These are phyloP conservation scores for Fulica atra DNA, from an alignment of 2,113 vertebrate species.

Conservation along the genomic window DNA sequence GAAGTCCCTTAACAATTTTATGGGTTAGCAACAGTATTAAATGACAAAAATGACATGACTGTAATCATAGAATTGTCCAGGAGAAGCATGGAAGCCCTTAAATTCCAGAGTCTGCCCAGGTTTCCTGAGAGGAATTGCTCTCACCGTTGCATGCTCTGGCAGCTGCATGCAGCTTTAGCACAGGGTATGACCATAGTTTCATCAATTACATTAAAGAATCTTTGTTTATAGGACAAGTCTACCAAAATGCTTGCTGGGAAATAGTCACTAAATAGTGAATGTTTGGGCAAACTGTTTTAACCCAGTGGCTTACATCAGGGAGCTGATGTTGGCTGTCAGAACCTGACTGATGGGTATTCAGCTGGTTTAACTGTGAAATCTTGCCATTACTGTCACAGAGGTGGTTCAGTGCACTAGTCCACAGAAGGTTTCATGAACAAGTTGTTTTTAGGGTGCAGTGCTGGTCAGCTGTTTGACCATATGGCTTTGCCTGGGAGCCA, in stretches of 20 bases:
- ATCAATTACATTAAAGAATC: neutral
- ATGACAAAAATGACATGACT: constrained; percentile 8
- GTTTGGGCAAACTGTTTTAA: neutral
- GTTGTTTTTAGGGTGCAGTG: neutral
- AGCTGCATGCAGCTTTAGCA: neutral
- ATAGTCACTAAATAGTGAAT: neutral
- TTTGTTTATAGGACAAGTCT: neutral
- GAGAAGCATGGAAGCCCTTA: neutral
- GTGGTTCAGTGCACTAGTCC: neutral
- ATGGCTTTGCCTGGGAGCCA: neutral
- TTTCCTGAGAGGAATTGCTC: neutral
- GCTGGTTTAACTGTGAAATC: neutral
- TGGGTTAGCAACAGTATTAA: constrained; percentile 18
- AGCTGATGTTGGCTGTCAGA: neutral
- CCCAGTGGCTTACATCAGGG: neutral
- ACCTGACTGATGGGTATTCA: neutral
- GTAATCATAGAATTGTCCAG: neutral
- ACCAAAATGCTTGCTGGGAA: neutral
- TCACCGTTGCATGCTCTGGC: neutral
- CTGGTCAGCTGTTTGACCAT: neutral
- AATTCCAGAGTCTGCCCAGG: neutral
- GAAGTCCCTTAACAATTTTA: constrained; percentile 38
- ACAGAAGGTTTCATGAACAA: neutral
- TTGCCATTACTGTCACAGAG: neutral
- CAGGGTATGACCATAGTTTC: neutral